Evolutionary conservation across 2,797 vertebrate species (phyloP), one percentile per base, ranked within the genome.

Genomic region (Morelia viridis): DNA sequence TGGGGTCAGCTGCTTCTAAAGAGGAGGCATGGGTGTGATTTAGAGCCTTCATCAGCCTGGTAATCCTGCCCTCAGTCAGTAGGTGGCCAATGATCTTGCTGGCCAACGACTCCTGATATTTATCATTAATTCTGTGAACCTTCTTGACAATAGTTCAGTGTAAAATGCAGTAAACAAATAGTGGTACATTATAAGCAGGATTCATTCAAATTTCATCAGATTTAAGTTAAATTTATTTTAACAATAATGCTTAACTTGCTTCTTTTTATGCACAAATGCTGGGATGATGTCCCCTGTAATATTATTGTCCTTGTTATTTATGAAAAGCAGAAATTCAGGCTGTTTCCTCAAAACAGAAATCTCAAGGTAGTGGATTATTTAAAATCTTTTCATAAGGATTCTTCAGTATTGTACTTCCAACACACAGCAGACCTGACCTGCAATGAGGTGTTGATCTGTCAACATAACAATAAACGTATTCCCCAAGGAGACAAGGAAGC

Each of bases 391-490:
- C 93, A 91, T 95, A 95, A 92, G 22, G 92, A 87, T 65, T 53
- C 85, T 94, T 95, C 90, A 94, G 26, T 87, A 71, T 92, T 94
- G 84, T 93, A 76, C 93, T 96, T 95, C 62, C 92, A 95, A 76
- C 87, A 96, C 96, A 95, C 95, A 96, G 89, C 85, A 96, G 96
- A 93, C 76, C 90, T 93, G 94, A 95, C 95, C 94, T 95, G 90
- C 1, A 4, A 95, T 93, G 94, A 96, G 95, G 93, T 96, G 95
- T 94, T 96, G 95, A 94, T 96, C 71, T 96, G 88, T 92, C 96
- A 97, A 28, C 83, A 91, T 85, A 96, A 93, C 71, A 94, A 90
- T 85, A 96, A 96, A 94, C 50, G 94, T 90, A 94, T 46, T 94
- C 94, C 89, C 91, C 50, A 93, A 94, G 93, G 93, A 96, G 28